These are phyloP conservation scores for Galagoides demidoff DNA, from an alignment of 2,797 vertebrate genomes.

Conservation along the genomic window DNA sequence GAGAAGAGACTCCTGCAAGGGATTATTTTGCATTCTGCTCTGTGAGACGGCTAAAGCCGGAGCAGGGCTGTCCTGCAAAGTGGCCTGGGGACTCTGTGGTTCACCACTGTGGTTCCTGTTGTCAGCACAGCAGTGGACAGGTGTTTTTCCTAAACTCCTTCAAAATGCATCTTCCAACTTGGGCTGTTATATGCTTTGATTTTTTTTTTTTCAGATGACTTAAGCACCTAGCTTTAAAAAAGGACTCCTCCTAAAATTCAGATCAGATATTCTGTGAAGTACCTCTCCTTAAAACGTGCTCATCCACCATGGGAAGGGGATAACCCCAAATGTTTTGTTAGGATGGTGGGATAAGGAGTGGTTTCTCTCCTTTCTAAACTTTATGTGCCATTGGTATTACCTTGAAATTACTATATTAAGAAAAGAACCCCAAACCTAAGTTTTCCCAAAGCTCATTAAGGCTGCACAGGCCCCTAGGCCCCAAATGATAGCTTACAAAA, in stretches of 20 bases:
- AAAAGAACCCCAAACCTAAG: neutral
- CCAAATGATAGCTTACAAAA: conserved; percentile 21
- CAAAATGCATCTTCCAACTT: neutral
- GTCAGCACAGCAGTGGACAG: accelerated
- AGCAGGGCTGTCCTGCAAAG: neutral
- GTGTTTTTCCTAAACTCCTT: conserved; percentile 32
- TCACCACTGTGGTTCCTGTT: neutral
- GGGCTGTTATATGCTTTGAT: neutral
- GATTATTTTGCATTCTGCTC: neutral
- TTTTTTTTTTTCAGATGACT: neutral
- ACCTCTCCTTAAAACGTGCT: neutral
- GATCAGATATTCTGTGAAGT: neutral
- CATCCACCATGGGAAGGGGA: neutral
- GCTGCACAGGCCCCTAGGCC: neutral
- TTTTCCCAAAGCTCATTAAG: conserved; percentile 58
- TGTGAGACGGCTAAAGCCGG: neutral
- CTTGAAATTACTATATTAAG: neutral
- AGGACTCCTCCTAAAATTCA: neutral
- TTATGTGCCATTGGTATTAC: neutral
- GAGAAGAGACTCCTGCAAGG: neutral
- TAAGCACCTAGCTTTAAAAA: neutral
- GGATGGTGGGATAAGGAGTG: neutral
- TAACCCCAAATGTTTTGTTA: neutral
- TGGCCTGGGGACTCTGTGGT: too few relatives aligned
- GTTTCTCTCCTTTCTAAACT: neutral